Evolutionary conservation across 2,888 invertebrate genomes (phyloP), one percentile per base, ranked within the genome.

Genomic region (Oscheius sp.): DNA sequence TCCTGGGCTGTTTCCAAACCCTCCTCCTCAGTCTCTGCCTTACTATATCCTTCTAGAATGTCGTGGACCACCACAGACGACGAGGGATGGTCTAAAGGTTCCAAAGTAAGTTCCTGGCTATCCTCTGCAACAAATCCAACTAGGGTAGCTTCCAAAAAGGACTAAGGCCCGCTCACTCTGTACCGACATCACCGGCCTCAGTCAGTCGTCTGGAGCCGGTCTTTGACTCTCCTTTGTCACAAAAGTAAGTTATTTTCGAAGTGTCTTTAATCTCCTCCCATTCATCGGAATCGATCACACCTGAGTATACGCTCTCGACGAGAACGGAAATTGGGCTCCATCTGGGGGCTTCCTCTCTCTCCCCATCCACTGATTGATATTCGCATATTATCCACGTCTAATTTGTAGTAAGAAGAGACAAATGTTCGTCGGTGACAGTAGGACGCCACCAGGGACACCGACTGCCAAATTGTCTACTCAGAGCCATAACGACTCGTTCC

Each of bases 171-270:
- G 79, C 82, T 13, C 76, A 76, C 58, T 84, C 84, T 9, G 79
- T 81, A n/a, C 84, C 84, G 10, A 84, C 84, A n/a, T 83, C 82
- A 2, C 84, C 84, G 13, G 81, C 84, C 2, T 57, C 76, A 32
- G 73, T 57, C 10, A 47, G 59, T 11, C 48, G 73, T 7, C 57
- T 76, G 51, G 76, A 76, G n/a, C 76, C 70, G 7, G 37, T 63
- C 29, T 21, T 53, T 3, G 73, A 73, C 37, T 65, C 68, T 13
- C 63, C 63, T 7, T 29, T 63, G n/a, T 63, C 63, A n/a, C 63
- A 63, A 47, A 50, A 29, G 68, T 68, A 37, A 35, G 51, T 66
- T 42, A n/a, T 9, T n/a, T 11, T 32, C 7, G 60, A 60, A 48
- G 21, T 42, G 3, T 42, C 42, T 42, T 7, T 42, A 42, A 42